Evolutionary conservation across 2,797 vertebrate genomes (phyloP).

Genomic region (Anabas testudineus): DNA sequence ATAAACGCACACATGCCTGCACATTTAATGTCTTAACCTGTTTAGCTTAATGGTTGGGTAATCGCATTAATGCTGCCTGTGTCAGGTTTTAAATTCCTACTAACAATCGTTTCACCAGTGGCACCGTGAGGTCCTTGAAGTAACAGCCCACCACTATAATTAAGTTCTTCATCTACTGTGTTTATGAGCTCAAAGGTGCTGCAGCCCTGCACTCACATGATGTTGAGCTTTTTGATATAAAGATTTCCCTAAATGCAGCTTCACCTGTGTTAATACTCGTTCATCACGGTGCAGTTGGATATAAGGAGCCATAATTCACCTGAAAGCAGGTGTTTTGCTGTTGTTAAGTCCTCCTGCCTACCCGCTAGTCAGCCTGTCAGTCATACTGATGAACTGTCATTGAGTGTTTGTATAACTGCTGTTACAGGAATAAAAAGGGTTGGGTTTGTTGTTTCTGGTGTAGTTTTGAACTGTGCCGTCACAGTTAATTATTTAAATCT

Average conservation of each 20-base stretch:
- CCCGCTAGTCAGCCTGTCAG: background rate
- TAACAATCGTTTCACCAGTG: background rate
- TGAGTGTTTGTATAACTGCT: background rate
- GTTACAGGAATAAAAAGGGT: too few relatives aligned
- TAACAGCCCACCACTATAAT: background rate
- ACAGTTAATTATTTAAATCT: background rate
- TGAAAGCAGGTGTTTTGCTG: conserved; percentile 6
- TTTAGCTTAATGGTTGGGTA: background rate
- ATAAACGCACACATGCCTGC: background rate
- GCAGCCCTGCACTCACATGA: background rate
- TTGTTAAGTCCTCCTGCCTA: background rate
- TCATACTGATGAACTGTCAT: conserved; percentile 7
- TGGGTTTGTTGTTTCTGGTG: too few relatives aligned
- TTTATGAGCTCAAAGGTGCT: background rate
- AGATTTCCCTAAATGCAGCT: conserved; percentile 6
- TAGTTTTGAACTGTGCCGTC: too few relatives aligned
- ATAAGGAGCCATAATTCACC: background rate
- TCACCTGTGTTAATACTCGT: background rate
- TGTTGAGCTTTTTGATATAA: too few relatives aligned
- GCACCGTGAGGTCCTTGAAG: background rate
- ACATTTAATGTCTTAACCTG: background rate
- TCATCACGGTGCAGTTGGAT: background rate
- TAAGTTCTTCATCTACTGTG: background rate
- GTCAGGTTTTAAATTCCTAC: background rate
- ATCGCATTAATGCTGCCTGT: background rate